These are phyloP conservation scores for Thelaira solivaga DNA, from an alignment of 2,888 invertebrate species.

Conservation along the genomic window DNA sequence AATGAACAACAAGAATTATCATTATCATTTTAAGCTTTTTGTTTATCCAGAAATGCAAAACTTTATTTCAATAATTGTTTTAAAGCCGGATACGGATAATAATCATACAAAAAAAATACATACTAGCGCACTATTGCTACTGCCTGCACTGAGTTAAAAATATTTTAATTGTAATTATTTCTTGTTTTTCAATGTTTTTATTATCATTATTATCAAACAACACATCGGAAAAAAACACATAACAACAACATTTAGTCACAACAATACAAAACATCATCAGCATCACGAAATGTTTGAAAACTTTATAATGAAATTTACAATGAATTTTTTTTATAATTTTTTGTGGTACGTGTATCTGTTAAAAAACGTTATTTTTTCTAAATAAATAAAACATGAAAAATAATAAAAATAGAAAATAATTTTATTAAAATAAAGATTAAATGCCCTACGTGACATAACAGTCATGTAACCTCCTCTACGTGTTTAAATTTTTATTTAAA, in stretches of 20 bases:
- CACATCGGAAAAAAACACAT: background rate
- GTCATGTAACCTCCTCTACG: constrained; percentile 34
- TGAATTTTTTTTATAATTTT: background rate
- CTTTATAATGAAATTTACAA: constrained; percentile 13
- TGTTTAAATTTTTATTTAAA: constrained; percentile 1
- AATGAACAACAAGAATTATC: no score
- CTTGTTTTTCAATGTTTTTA: constrained; percentile 16
- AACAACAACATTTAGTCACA: constrained; percentile 5
- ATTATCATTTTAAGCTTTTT: no score
- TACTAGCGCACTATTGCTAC: constrained; percentile 23
- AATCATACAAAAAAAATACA: constrained; percentile 45
- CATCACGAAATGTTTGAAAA: constrained; percentile 53
- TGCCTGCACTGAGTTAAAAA: constrained; percentile 51
- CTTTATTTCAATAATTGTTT: constrained; percentile 47
- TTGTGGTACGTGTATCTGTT: background rate
- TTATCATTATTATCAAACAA: constrained; percentile 28
- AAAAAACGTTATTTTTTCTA: constrained; percentile 3
- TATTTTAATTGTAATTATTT: constrained; percentile 56
- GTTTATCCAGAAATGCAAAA: constrained; percentile 42
- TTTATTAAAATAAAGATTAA: constrained; percentile 45
- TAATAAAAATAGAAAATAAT: constrained; percentile 20
- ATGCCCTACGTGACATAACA: constrained; percentile 55
- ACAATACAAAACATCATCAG: background rate
- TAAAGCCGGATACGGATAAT: constrained; percentile 51
- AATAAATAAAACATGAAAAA: constrained; percentile 48